Percentiles rank a stretch among this genome's conserved stretches.
Conservation (phyloP, 2,888 invertebrate genomes). For the Plagodis dolabraria region DNA sequence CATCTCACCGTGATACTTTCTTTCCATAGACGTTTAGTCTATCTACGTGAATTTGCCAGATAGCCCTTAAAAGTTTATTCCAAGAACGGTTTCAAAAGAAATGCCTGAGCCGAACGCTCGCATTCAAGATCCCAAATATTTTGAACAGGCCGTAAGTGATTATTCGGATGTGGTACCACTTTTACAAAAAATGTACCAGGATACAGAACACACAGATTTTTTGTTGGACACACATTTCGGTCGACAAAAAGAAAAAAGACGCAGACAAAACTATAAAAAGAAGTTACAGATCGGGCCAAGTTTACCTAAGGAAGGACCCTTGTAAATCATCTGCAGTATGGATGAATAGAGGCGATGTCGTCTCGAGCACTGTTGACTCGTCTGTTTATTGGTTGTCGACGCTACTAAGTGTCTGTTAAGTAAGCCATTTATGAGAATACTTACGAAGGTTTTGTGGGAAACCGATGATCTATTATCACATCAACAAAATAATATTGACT, state of each 20-base stretch:
- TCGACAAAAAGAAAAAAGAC: slow-evolving; percentile 79
- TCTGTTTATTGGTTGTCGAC: slow-evolving; percentile 80
- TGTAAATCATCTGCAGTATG: slow-evolving; percentile 81
- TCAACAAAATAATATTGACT: slow-evolving; percentile 34
- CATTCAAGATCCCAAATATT: slow-evolving; percentile 82
- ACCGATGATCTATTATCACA: slow-evolving; percentile 46
- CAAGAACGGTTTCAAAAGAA: slow-evolving; percentile 72
- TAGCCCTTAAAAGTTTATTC: slow-evolving; percentile 61
- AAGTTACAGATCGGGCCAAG: slow-evolving; percentile 75
- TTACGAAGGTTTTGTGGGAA: slow-evolving; percentile 55
- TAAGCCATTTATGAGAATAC: slow-evolving; percentile 72
- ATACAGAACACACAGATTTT: slow-evolving; percentile 79
- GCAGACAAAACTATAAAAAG: slow-evolving; percentile 81
- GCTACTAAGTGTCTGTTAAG: slow-evolving; percentile 78
- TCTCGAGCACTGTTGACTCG: slow-evolving; percentile 79
- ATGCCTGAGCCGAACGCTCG: slow-evolving; percentile 62
- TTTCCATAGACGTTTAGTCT: slow-evolving; percentile 52
- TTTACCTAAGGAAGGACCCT: slow-evolving; percentile 84
- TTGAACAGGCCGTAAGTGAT: slow-evolving; percentile 81
- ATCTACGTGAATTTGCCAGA: slow-evolving; percentile 47
- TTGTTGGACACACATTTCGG: slow-evolving; percentile 75
- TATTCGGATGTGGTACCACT: slow-evolving; percentile 83
- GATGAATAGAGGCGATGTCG: slow-evolving; percentile 74
- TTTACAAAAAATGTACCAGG: slow-evolving; percentile 81
- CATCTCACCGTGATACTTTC: slow-evolving; percentile 40